Evolutionary conservation across 2,113 vertebrate species (phyloP).

Genomic region (Serinus canaria): DNA sequence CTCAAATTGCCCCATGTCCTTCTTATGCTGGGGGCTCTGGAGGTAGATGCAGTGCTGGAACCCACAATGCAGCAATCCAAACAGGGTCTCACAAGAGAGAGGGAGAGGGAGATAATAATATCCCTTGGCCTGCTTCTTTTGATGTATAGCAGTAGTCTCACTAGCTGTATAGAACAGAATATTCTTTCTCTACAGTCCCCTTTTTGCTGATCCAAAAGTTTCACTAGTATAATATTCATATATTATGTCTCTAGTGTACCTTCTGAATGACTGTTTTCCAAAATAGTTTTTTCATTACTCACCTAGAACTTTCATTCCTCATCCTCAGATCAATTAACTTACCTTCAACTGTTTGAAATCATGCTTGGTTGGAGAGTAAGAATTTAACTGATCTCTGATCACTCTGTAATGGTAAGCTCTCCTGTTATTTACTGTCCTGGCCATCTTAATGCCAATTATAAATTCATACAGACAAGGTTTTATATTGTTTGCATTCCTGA

Average conservation of each 20-base stretch:
- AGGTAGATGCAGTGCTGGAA: neutral
- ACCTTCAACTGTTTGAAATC: neutral
- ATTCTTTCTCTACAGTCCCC: neutral
- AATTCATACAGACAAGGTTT: neutral
- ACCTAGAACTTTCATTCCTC: neutral
- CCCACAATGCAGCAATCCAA: neutral
- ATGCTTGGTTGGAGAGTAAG: neutral
- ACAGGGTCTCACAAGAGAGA: neutral
- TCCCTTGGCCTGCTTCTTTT: neutral
- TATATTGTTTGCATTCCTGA: neutral
- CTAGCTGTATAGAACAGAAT: neutral
- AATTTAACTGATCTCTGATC: neutral
- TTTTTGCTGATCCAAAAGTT: neutral
- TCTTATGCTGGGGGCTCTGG: neutral
- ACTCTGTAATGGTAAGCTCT: neutral
- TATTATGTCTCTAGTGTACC: neutral
- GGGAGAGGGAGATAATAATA: neutral
- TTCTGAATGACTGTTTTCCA: neutral
- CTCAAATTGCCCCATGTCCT: neutral
- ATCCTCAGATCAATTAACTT: neutral
- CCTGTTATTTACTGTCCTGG: neutral
- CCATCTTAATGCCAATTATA: neutral
- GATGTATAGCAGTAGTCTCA: neutral
- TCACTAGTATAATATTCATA: neutral
- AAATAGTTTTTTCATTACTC: neutral